Percentiles rank a stretch among this genome's conserved stretches.
Evolutionary conservation across 2,113 vertebrate genomes (phyloP).

Genomic region (Oenanthe oenanthe): DNA sequence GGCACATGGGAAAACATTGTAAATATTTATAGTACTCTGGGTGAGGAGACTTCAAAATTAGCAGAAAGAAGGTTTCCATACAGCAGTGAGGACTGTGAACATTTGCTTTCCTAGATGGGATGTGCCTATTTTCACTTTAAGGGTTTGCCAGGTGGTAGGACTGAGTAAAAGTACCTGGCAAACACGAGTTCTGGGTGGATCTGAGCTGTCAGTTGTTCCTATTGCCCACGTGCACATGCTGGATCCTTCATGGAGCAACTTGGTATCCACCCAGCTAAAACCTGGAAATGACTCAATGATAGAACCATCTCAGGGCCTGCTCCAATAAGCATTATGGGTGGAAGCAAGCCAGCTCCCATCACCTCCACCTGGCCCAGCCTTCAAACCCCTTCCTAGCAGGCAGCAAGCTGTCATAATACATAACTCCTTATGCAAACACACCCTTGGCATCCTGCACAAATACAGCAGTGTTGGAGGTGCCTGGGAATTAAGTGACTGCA

Average conservation of each 20-base stretch:
- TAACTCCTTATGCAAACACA: conserved; percentile 5
- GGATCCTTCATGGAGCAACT: background rate
- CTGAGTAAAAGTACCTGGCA: background rate
- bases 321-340: background rate
- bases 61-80: background rate
- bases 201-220: background rate
- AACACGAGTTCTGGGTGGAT: background rate
- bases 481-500: background rate
- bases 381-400: background rate
- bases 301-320: background rate
- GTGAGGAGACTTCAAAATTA: background rate
- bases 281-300: background rate
- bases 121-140: background rate
- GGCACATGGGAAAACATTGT: background rate
- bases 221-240: background rate
- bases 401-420: conserved; percentile 9
- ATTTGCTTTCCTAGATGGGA: background rate
- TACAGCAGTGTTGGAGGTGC: background rate
- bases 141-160: background rate
- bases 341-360: conserved; percentile 24
- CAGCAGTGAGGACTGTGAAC: background rate
- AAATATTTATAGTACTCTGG: background rate
- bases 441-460: background rate
- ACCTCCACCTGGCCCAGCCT: conserved; percentile 35
- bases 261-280: background rate